phyloP scores from a whole-genome alignment of 2,797 vertebrate genomes.

The Odontamblyopus lacepedii region DNA sequence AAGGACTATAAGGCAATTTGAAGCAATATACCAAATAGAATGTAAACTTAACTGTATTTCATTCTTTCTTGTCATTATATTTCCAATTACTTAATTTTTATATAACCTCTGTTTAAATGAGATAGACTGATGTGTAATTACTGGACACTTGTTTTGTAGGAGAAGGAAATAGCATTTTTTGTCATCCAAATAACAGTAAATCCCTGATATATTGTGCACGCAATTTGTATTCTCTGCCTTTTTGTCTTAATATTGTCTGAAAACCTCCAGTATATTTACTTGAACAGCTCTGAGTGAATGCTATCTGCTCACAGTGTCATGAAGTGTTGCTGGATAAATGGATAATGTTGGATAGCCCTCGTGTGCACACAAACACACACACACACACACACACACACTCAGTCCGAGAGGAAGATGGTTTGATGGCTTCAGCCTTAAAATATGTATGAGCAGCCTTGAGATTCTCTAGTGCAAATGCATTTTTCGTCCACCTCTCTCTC shows the following conservation, averaged over 20 bases:
- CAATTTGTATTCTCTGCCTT: background rate
- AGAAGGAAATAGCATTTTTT: background rate
- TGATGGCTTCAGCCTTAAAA: conserved; percentile 54
- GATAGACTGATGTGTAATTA: too few relatives aligned
- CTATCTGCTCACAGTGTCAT: background rate
- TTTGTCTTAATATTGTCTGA: background rate
- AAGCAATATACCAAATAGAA: too few relatives aligned
- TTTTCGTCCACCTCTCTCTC: conserved; percentile 52
- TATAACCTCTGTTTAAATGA: too few relatives aligned
- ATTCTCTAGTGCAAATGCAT: conserved; percentile 61
- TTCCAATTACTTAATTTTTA: too few relatives aligned
- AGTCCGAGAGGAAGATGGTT: conserved; percentile 32
- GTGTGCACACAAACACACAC: background rate
- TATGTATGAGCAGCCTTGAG: conserved; percentile 68
- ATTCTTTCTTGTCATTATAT: too few relatives aligned
- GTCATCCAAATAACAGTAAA: background rate
- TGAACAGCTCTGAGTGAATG: conserved; percentile 2
- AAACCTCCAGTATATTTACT: background rate
- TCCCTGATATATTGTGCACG: background rate
- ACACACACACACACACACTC: background rate
- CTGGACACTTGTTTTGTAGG: too few relatives aligned
- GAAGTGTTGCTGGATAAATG: background rate
- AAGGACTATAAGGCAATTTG: too few relatives aligned
- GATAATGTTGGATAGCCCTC: background rate
- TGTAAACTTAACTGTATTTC: too few relatives aligned